Percentiles rank a stretch among this genome's conserved stretches.
phyloP scores from a whole-genome alignment of 2,888 invertebrate genomes.

The Leptarthrus brevirostris region DNA sequence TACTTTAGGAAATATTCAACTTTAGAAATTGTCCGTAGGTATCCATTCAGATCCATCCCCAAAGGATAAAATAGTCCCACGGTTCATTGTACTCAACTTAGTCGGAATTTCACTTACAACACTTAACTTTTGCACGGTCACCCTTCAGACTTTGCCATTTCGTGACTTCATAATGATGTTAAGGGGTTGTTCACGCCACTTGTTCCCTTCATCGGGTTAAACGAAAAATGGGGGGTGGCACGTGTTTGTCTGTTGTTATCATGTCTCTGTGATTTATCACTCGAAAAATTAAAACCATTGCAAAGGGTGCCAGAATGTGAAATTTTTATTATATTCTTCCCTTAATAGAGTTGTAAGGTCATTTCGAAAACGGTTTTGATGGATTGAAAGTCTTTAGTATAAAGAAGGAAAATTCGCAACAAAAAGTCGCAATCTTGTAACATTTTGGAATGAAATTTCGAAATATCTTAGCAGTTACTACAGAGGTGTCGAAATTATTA shows the following conservation, averaged over 20 bases:
- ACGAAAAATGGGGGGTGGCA: conserved; percentile 56
- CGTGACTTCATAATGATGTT: conserved; percentile 40
- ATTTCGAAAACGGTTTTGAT: too few relatives aligned
- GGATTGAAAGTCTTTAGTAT: too few relatives aligned
- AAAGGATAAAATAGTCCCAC: conserved; percentile 22
- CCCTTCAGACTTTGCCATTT: conserved; percentile 33
- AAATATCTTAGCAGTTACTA: too few relatives aligned
- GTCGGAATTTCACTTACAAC: conserved; percentile 28
- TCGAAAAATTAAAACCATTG: conserved; percentile 49
- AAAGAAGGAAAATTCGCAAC: too few relatives aligned
- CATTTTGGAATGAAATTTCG: too few relatives aligned
- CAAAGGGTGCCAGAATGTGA: conserved; percentile 30
- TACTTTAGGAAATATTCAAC: too few relatives aligned
- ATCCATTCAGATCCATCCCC: background rate
- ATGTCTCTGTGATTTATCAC: conserved; percentile 59
- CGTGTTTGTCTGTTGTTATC: conserved; percentile 59
- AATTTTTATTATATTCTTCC: conserved; percentile 12
- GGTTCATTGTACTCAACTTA: background rate
- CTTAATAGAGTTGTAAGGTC: conserved; percentile 43
- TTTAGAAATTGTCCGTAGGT: conserved; percentile 1
- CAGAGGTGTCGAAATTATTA: too few relatives aligned
- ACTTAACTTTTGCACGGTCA: conserved; percentile 25
- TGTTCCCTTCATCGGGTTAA: conserved; percentile 45
- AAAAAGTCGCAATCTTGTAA: too few relatives aligned
- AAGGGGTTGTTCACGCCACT: conserved; percentile 43